Percentiles rank a stretch among this genome's conserved stretches.
phyloP scores from a whole-genome alignment of 2,888 invertebrate species.

The Apamea crenata region DNA sequence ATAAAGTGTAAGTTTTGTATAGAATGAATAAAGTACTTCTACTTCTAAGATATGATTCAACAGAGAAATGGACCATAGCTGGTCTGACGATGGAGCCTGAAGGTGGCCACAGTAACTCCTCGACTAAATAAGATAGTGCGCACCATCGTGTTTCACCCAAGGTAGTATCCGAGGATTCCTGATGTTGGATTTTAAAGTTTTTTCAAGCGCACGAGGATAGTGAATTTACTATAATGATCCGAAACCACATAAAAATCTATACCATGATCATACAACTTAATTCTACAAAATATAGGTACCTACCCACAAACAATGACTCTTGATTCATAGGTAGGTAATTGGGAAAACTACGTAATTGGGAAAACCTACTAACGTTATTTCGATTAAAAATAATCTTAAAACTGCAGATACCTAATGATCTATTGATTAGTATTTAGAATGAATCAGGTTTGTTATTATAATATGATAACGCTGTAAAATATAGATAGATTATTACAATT shows the following conservation, averaged over 20 bases:
- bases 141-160: no score
- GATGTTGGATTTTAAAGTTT: no score
- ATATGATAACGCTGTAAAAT: background rate
- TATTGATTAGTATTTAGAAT: conserved; percentile 8
- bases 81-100: no score
- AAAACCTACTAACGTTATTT: conserved; percentile 1
- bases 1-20: background rate
- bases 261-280: no score
- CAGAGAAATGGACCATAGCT: background rate
- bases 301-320: background rate
- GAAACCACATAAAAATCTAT: background rate
- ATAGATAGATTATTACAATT: background rate
- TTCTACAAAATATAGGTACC: background rate
- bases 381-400: conserved; percentile 9
- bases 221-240: background rate
- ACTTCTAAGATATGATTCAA: background rate
- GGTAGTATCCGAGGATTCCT: no score
- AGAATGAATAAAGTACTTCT: background rate
- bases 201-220: background rate
- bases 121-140: no score
- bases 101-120: no score
- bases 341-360: conserved; percentile 7
- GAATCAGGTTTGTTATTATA: conserved; percentile 6
- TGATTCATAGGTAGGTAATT: background rate
- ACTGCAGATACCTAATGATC: conserved; percentile 21